Percentiles rank a stretch among this genome's conserved stretches.
Conservation (phyloP, 1,140 invertebrate genomes). For the Planococcus citri region DNA sequence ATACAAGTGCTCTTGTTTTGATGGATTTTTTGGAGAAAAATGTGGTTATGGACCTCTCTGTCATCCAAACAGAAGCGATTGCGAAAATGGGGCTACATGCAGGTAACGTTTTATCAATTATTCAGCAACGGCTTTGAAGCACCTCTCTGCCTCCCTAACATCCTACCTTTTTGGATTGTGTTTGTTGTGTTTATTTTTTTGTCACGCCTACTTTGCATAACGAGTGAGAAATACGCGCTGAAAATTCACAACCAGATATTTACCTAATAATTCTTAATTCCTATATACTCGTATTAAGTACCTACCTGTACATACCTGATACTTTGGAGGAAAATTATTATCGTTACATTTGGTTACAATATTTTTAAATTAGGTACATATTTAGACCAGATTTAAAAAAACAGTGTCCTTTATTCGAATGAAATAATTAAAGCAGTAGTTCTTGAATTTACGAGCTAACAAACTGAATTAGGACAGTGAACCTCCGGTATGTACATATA, state of each 20-base stretch:
- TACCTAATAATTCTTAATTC: background rate
- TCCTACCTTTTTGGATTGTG: too few relatives aligned
- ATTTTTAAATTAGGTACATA: too few relatives aligned
- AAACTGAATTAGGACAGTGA: background rate
- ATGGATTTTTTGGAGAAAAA: slow-evolving; percentile 52
- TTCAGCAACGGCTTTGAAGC: too few relatives aligned
- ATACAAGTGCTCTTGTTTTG: slow-evolving; percentile 56
- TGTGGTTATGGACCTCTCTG: slow-evolving; percentile 62
- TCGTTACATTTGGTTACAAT: background rate
- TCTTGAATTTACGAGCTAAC: background rate
- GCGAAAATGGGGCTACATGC: slow-evolving; percentile 62
- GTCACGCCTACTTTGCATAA: background rate
- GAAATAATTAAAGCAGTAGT: background rate
- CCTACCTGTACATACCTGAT: too few relatives aligned
- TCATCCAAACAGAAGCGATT: slow-evolving; percentile 40
- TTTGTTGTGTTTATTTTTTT: background rate
- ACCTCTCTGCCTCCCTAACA: too few relatives aligned
- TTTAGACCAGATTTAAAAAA: background rate
- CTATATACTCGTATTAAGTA: too few relatives aligned
- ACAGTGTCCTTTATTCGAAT: background rate
- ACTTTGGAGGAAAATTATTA: background rate
- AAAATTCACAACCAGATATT: background rate
- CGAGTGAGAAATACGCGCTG: background rate
- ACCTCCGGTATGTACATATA: background rate
- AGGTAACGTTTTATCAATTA: slow-evolving; percentile 39